phyloP scores from a whole-genome alignment of 1,140 invertebrate genomes.

The Drosophila obscura region DNA sequence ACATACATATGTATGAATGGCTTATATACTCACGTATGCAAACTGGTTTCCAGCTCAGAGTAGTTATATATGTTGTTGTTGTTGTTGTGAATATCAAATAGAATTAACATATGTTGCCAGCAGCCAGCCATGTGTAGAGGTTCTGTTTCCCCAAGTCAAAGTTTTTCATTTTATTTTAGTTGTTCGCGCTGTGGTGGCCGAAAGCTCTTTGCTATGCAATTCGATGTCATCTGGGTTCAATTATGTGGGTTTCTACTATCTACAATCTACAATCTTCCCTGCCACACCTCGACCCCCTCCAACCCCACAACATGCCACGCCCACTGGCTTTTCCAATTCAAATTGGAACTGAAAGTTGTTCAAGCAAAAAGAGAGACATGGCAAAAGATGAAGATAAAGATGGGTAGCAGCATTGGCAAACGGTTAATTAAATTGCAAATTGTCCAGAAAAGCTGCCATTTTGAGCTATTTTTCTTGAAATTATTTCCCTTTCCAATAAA shows the following conservation, averaged over 20 bases:
- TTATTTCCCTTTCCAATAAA: slow-evolving; percentile 22
- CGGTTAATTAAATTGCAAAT: slow-evolving; percentile 78
- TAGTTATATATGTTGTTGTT: slow-evolving; percentile 26
- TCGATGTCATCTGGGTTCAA: slow-evolving; percentile 72
- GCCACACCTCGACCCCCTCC: background rate
- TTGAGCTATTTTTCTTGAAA: slow-evolving; percentile 16
- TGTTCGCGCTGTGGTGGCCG: background rate
- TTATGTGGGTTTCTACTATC: slow-evolving; percentile 37
- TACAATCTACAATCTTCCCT: background rate
- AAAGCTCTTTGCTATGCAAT: slow-evolving; percentile 48
- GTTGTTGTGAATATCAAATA: slow-evolving; percentile 50
- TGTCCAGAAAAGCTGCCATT: slow-evolving; percentile 33
- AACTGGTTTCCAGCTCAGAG: slow-evolving; percentile 42
- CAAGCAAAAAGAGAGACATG: slow-evolving; percentile 8
- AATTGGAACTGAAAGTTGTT: slow-evolving; percentile 19
- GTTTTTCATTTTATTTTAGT: slow-evolving; percentile 8
- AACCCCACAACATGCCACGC: background rate
- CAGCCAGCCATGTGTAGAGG: slow-evolving; percentile 27
- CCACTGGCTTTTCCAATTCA: slow-evolving; percentile 20
- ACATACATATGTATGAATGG: slow-evolving; percentile 39
- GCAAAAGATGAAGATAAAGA: slow-evolving; percentile 9
- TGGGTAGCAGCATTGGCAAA: slow-evolving; percentile 37
- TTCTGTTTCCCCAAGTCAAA: slow-evolving; percentile 7
- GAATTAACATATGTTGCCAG: slow-evolving; percentile 61
- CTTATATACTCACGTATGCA: slow-evolving; percentile 41